Percentiles rank a stretch among this genome's conserved stretches.
These are phyloP conservation scores for Leptoclinus maculatus DNA, from an alignment of 2,797 vertebrate species.

Conservation along the genomic window DNA sequence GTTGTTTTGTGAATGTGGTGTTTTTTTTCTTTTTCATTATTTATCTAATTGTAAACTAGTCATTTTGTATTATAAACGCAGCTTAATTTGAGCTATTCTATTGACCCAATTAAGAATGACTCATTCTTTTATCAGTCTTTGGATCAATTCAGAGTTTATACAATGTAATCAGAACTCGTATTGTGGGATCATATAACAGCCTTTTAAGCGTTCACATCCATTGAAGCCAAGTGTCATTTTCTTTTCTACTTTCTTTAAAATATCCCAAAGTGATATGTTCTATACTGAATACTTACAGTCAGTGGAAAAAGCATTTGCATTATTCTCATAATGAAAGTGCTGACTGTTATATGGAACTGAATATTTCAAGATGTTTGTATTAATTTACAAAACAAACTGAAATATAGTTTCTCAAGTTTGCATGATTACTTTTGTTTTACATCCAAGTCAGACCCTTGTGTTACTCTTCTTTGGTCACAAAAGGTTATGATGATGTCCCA, in stretches of 20 bases:
- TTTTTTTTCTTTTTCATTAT: slow-evolving; percentile 21
- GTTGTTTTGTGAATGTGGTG: slow-evolving; percentile 27
- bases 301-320: neutral
- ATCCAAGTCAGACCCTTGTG: slow-evolving; percentile 3
- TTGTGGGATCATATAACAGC: neutral
- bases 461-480: slow-evolving; percentile 2
- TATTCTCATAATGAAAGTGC: neutral
- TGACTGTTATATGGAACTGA: neutral
- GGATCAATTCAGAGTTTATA: slow-evolving; percentile 12
- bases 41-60: neutral
- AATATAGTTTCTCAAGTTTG: slow-evolving; percentile 6
- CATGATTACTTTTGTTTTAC: slow-evolving; percentile 5
- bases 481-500: slow-evolving; percentile 4
- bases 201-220: neutral
- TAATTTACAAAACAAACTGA: neutral
- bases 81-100: neutral
- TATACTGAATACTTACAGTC: neutral
- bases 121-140: slow-evolving; percentile 14
- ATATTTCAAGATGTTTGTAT: slow-evolving; percentile 1
- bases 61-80: slow-evolving; percentile 16
- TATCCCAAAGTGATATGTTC: neutral
- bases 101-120: slow-evolving; percentile 12
- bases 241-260: neutral
- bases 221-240: neutral
- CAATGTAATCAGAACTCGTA: neutral